Conservation (phyloP, 30 jellyfish, hydroid and myxozoan species). For the Chrysaora quinquecirrha region DNA sequence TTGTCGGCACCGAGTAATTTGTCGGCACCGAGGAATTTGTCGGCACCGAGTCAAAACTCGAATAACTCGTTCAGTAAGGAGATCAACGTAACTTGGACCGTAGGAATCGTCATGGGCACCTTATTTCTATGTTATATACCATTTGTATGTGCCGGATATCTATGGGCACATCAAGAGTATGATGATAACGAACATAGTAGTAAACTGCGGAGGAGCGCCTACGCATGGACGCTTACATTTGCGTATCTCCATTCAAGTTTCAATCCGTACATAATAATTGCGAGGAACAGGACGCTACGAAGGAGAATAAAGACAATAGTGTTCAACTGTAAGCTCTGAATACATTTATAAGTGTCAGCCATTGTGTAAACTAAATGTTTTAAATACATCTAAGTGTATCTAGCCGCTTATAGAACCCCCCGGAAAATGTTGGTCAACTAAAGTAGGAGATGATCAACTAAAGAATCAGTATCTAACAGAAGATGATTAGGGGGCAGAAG, state of each 20-base stretch:
- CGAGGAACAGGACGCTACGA: conserved; percentile 37
- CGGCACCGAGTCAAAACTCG: too few species aligned
- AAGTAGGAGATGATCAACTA: too few species aligned
- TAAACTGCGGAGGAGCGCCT: conserved; percentile 19
- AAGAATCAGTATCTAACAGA: too few species aligned
- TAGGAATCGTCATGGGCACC: conserved; percentile 40
- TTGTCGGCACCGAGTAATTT: too few species aligned
- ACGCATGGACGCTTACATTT: conserved; percentile 59
- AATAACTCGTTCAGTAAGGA: conserved; percentile 36
- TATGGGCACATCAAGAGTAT: conserved; percentile 48
- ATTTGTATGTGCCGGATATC: conserved; percentile 45
- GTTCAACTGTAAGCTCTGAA: too few species aligned
- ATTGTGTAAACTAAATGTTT: too few species aligned
- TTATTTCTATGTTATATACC: conserved; percentile 53
- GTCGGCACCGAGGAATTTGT: too few species aligned
- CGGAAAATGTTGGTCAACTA: too few species aligned
- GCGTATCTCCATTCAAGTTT: conserved; percentile 54
- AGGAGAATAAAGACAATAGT: not conserved
- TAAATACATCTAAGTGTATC: too few species aligned
- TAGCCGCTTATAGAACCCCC: too few species aligned
- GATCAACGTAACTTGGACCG: conserved; percentile 50
- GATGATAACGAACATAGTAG: conserved; percentile 9
- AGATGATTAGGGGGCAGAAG: too few species aligned
- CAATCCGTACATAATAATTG: conserved; percentile 40
- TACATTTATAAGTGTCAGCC: too few species aligned